These are phyloP conservation scores for Alloplasta piceator DNA, from an alignment of 2,888 invertebrate species.

Conservation along the genomic window DNA sequence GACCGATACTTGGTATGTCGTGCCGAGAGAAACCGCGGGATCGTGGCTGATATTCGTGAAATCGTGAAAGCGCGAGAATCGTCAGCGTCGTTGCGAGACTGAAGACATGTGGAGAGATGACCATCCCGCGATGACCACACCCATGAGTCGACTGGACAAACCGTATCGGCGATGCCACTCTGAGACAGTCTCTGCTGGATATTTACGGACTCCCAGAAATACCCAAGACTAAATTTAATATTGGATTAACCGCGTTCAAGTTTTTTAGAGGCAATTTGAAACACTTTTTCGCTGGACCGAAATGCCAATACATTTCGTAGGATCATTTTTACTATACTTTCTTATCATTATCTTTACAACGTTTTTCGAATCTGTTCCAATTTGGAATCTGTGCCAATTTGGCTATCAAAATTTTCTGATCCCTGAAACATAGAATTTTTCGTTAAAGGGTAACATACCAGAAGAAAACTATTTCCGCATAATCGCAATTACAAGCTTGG, in stretches of 20 bases:
- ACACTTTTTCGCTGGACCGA: no score
- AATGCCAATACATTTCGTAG: no score
- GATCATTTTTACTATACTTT: no score
- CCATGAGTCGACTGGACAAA: constrained; percentile 16
- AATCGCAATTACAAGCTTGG: no score
- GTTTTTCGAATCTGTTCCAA: no score
- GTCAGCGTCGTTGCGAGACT: constrained; percentile 5
- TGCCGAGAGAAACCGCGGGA: neutral
- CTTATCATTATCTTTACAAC: no score
- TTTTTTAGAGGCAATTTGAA: no score
- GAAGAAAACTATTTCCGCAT: no score
- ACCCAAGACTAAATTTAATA: constrained; percentile 12
- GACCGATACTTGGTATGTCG: neutral
- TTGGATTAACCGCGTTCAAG: neutral
- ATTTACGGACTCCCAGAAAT: constrained; percentile 15
- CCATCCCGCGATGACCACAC: constrained; percentile 55
- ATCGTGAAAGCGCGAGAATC: constrained; percentile 18
- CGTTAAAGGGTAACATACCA: no score
- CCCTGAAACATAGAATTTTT: no score
- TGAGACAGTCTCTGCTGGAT: constrained; percentile 29
- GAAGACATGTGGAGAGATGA: constrained; percentile 44
- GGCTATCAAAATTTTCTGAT: no score
- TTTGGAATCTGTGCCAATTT: no score
- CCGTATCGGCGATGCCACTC: constrained; percentile 32
- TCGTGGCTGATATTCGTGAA: neutral